These are phyloP conservation scores for Andinoacara biseriatus DNA, from an alignment of 2,113 vertebrate species.

Conservation along the genomic window DNA sequence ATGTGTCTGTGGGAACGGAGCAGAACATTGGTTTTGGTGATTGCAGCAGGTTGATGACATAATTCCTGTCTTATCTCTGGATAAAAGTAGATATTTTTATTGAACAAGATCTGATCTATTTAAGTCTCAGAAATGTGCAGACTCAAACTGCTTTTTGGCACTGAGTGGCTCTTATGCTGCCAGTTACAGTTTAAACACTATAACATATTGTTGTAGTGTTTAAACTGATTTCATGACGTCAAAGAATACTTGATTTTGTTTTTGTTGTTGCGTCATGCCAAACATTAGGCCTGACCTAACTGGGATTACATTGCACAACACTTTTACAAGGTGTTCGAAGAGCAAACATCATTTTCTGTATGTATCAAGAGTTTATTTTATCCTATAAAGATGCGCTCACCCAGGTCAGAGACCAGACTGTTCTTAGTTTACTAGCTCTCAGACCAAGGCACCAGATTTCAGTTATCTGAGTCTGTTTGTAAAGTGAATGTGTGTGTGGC, in stretches of 20 bases:
- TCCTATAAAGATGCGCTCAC: not conserved
- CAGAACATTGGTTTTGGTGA: slow-evolving; percentile 8
- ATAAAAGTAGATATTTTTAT: slow-evolving; percentile 59
- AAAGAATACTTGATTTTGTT: not conserved
- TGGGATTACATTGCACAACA: not conserved
- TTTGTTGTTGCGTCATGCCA: not conserved
- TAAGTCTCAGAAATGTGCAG: slow-evolving; percentile 31
- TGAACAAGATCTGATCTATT: slow-evolving; percentile 53
- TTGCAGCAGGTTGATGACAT: slow-evolving; percentile 58
- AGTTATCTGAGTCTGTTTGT: slow-evolving; percentile 18
- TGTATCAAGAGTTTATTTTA: not conserved
- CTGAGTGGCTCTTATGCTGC: not conserved
- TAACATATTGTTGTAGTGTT: not conserved
- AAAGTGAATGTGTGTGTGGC: not conserved
- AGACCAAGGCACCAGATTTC: not conserved
- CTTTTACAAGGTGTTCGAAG: no score
- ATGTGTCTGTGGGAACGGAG: slow-evolving; percentile 51
- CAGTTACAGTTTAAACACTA: not conserved
- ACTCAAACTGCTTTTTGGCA: slow-evolving; percentile 17
- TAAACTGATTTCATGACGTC: not conserved
- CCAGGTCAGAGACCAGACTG: not conserved
- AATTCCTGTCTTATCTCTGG: slow-evolving; percentile 60
- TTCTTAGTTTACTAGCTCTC: not conserved
- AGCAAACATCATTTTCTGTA: no score
- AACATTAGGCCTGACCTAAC: not conserved